Evolutionary conservation across 2,797 vertebrate species (phyloP).

Genomic region (Muraenolepis orangiensis): DNA sequence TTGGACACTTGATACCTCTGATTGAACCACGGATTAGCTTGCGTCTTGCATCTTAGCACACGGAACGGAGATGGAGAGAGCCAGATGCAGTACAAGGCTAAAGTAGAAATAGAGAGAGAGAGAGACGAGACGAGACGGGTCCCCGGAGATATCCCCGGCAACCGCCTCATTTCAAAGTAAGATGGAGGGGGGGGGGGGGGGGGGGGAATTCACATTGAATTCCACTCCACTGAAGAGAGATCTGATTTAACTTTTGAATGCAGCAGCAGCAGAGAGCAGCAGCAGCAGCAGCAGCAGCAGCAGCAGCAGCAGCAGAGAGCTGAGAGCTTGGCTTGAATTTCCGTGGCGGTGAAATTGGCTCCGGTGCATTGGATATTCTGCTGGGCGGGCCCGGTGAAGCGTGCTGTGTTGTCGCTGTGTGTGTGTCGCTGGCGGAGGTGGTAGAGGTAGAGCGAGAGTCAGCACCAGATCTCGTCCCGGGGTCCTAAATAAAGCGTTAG

Average conservation of each 20-base stretch:
- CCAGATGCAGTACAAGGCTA: conserved; percentile 16
- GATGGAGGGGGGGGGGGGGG: conserved; percentile 74
- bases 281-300: conserved; percentile 45
- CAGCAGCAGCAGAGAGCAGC: background rate
- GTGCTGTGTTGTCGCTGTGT: conserved; percentile 29
- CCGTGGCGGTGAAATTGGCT: conserved; percentile 91
- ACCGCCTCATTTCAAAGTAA: conserved; percentile 92
- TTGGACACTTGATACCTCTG: conserved; percentile 42
- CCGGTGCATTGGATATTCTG: conserved; percentile 86
- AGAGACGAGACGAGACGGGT: no score
- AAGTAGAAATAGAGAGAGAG: background rate
- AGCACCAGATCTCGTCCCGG: conserved; percentile 5
- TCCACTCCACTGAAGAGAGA: conserved; percentile 89
- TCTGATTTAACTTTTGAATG: conserved; percentile 86
- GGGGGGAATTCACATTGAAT: conserved; percentile 72
- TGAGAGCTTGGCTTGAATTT: conserved; percentile 76
- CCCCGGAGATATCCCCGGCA: conserved; percentile 52
- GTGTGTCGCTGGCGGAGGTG: conserved; percentile 26
- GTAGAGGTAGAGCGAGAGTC: conserved; percentile 22
- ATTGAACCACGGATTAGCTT: conserved; percentile 57
- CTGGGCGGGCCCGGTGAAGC: conserved; percentile 53
- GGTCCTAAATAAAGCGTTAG: conserved; percentile 37
- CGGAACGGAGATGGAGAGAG: conserved; percentile 1
- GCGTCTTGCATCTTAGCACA: conserved; percentile 22
- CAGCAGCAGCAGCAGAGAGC: conserved; percentile 27